phyloP scores from a whole-genome alignment of 2,888 invertebrate species.

The Aphodius granarius region DNA sequence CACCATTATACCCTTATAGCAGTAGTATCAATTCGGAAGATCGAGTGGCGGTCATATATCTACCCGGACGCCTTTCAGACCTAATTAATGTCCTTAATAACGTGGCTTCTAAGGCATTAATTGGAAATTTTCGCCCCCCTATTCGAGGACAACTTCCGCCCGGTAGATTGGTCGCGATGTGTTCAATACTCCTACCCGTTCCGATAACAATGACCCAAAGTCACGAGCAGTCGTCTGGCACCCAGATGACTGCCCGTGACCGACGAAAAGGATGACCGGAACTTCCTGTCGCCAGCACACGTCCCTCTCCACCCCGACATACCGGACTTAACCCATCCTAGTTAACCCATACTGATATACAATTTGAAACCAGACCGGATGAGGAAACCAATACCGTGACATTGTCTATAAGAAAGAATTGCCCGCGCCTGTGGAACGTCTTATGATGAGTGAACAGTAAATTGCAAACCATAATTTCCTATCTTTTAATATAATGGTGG shows the following conservation, averaged over 20 bases:
- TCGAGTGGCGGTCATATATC: neutral
- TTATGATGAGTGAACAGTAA: no score
- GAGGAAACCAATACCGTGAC: neutral
- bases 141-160: neutral
- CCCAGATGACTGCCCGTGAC: neutral
- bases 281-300: neutral
- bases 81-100: neutral
- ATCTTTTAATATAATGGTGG: neutral
- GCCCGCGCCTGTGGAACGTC: no score
- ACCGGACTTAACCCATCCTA: neutral
- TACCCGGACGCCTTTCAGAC: neutral
- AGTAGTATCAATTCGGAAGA: neutral
- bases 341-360: neutral
- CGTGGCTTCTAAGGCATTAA: neutral
- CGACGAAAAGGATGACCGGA: neutral
- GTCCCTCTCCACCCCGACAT: neutral
- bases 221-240: no score
- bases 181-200: neutral
- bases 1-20: no score
- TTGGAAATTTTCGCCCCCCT: neutral
- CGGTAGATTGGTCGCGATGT: neutral
- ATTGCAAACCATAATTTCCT: no score
- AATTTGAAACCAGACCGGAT: neutral
- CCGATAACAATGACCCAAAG: neutral
- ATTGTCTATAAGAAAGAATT: neutral